Percentiles rank a stretch among this genome's conserved stretches.
phyloP scores from a whole-genome alignment of 2,797 vertebrate genomes.

The Danio choprae region DNA sequence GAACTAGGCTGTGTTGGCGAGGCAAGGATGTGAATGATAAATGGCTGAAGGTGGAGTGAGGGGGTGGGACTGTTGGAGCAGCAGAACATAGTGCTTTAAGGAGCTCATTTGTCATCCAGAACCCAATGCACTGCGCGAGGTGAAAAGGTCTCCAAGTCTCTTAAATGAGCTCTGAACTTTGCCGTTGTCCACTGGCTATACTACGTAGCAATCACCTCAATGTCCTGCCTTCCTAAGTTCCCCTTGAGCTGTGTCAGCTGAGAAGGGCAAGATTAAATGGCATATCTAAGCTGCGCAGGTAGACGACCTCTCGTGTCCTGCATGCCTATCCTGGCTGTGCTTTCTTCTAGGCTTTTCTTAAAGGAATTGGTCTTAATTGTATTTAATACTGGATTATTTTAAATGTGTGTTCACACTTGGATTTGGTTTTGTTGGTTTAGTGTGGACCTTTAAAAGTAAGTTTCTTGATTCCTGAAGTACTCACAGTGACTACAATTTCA shows the following conservation, averaged over 20 bases:
- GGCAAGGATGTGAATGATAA: constrained; percentile 49
- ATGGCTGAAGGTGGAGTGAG: constrained; percentile 52
- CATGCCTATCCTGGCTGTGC: constrained; percentile 41
- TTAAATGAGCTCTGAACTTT: constrained; percentile 62
- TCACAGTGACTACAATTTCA: no score
- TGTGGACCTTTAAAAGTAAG: no score
- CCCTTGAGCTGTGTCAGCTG: constrained; percentile 57
- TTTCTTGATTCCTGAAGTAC: no score
- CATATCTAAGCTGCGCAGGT: constrained; percentile 48
- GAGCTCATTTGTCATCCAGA: constrained; percentile 61
- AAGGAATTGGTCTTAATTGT: neutral
- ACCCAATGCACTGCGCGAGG: constrained; percentile 34
- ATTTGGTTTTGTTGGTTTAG: no score
- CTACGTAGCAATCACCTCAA: constrained; percentile 50
- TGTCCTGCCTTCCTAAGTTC: constrained; percentile 55
- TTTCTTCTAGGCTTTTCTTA: constrained; percentile 32
- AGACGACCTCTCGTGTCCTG: constrained; percentile 54
- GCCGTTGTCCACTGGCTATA: constrained; percentile 47
- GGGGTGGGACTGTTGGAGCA: constrained; percentile 38
- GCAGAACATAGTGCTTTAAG: constrained; percentile 53
- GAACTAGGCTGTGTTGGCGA: constrained; percentile 37
- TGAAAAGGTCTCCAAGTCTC: constrained; percentile 62
- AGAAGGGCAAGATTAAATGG: constrained; percentile 61
- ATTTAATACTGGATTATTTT: no score
- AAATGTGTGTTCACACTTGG: no score